Base-by-base conservation (phyloP, 2,797 vertebrate species). In the Champsocephalus esox region DNA sequence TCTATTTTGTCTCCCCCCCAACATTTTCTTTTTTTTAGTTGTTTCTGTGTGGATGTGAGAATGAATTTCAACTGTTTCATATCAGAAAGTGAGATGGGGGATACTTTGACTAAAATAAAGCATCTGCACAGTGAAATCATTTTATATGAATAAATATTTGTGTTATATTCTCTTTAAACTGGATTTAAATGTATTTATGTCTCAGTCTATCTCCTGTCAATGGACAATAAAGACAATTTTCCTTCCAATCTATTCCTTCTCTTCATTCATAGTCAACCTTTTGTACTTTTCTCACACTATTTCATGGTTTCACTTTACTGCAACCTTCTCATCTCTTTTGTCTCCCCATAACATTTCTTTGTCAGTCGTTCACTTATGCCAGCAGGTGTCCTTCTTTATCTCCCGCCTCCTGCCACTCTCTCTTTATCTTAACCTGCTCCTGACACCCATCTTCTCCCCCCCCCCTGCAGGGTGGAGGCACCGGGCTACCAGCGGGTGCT, bases 401-500 rank as follows among this genome's bases (percentile, higher is more conserved):
- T 14, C 1, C 56, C 13, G 12, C 13, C 81, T 43, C 21, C 49
- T 61, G 3, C 6, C 19, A 38, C 6, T 63, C 4, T 12, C 16
- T 28, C 60, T 73, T 88, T 77, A 66, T 84, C 70, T 80, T 72
- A 90, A 84, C 80, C 63, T 59, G 50, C 57, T 51, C 12, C 59
- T 84, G 67, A 89, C 80, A 57, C 54, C 13, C 7, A 46, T 50
- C 65, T 76, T 65, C 49, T 82, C 44, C 51, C 51, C 83, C 34
- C 34, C 64, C 51, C 55, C 28, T 28, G 24, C 93, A 98, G 97
- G 69, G 92, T 87, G 85, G 96, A 95, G 82, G 89, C 82, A 0
- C 88, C 89, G 0, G 90, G 93, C 9, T 95, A 96, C 90, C 95
- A 92, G 34, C 96, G 96, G 79, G 96, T 99, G 9, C 93, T 97